Conservation (phyloP, 1,140 invertebrate species). For the Dinothrombium tinctorium region DNA sequence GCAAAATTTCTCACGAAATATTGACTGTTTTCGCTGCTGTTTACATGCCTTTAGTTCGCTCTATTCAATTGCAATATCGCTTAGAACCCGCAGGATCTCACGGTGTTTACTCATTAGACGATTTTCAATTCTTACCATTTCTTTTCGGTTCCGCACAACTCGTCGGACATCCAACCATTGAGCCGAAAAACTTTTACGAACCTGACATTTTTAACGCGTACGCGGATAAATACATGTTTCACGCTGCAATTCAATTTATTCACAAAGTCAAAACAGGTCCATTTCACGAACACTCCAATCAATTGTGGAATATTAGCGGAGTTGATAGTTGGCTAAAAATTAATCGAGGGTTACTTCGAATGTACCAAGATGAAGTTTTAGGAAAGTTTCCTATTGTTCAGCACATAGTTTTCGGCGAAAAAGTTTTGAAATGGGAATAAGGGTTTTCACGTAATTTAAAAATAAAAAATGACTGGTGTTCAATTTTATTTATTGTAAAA, state of each 20-base stretch:
- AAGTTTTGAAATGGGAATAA: constrained; percentile 1
- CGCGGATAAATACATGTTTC: constrained; percentile 69
- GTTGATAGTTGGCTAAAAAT: constrained; percentile 82
- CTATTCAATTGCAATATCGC: constrained; percentile 66
- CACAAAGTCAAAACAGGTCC: constrained; percentile 78
- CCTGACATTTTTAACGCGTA: constrained; percentile 45
- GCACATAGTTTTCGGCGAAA: constrained; percentile 71
- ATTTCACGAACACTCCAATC: constrained; percentile 97
- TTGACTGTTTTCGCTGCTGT: constrained; percentile 26
- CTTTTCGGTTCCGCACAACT: constrained; percentile 96
- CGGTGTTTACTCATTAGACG: constrained; percentile 61
- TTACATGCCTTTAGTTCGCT: constrained; percentile 61
- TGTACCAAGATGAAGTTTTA: constrained; percentile 95
- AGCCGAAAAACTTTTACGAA: constrained; percentile 62
- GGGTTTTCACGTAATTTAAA: too few relatives aligned
- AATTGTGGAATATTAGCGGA: constrained; percentile 91
- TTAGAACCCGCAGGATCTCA: constrained; percentile 99
- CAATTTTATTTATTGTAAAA: too few relatives aligned
- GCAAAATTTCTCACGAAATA: constrained; percentile 6
- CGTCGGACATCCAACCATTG: constrained; percentile 51
- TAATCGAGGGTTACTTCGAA: constrained; percentile 83
- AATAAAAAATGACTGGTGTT: too few relatives aligned
- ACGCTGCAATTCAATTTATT: constrained; percentile 82
- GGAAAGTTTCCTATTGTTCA: constrained; percentile 92
- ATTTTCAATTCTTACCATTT: constrained; percentile 96